Conservation (phyloP, 2,888 invertebrate genomes). For the Drosophila dives region DNA sequence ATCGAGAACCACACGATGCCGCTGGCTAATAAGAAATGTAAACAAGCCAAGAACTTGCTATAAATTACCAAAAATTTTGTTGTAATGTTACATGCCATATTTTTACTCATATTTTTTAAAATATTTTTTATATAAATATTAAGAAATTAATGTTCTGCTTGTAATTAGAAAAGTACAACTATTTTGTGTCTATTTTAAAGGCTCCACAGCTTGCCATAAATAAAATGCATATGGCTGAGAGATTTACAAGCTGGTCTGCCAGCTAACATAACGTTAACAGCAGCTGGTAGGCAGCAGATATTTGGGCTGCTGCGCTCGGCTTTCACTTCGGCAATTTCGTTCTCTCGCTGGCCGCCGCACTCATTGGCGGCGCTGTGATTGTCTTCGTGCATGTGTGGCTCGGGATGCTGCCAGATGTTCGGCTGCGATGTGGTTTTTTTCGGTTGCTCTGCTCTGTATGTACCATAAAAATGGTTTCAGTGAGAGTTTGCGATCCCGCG, state of each 20-base stretch:
- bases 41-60: conserved; percentile 65
- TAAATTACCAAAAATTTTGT: conserved; percentile 34
- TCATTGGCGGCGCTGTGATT: conserved; percentile 48
- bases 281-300: conserved; percentile 31
- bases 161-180: no score
- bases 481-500: conserved; percentile 85
- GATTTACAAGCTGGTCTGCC: conserved; percentile 14
- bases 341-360: conserved; percentile 51
- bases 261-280: conserved; percentile 29
- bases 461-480: conserved; percentile 84
- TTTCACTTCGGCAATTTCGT: conserved; percentile 33
- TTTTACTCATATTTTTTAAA: not conserved
- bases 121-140: not conserved
- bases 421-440: conserved; percentile 31
- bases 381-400: conserved; percentile 22
- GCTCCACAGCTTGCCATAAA: conserved; percentile 51
- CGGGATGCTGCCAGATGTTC: conserved; percentile 63
- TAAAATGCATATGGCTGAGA: conserved; percentile 3
- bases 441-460: conserved; percentile 71
- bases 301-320: conserved; percentile 54
- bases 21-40: conserved; percentile 54
- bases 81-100: not conserved
- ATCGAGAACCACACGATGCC: conserved; percentile 13
- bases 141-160: rapidly evolving
- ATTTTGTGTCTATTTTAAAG: not conserved